These are phyloP conservation scores for Oscheius sp. DNA, from an alignment of 1,140 invertebrate genomes.

Conservation along the genomic window DNA sequence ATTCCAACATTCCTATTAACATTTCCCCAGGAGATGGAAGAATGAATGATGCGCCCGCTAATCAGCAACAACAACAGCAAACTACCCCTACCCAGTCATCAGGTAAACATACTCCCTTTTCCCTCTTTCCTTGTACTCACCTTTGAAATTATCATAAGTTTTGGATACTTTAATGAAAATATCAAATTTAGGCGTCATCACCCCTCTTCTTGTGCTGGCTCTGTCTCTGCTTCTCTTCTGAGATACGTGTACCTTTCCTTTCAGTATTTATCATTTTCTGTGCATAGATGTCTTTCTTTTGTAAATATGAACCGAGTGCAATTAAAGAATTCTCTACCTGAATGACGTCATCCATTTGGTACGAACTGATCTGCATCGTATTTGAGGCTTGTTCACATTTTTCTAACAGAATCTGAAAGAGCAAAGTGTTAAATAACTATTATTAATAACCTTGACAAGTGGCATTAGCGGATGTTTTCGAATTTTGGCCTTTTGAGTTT, in stretches of 20 bases:
- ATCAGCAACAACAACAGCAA: too few relatives aligned
- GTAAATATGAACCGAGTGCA: neutral
- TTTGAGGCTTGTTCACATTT: slow-evolving; percentile 5
- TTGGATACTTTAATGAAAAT: neutral
- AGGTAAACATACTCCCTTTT: neutral
- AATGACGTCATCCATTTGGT: slow-evolving; percentile 11
- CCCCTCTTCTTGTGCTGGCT: slow-evolving; percentile 6
- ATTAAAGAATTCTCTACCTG: neutral
- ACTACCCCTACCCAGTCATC: neutral
- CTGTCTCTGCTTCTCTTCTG: neutral
- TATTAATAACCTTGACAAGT: neutral
- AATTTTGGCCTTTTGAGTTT: slow-evolving; percentile 23
- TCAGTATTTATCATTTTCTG: slow-evolving; percentile 13
- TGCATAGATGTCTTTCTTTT: slow-evolving; percentile 3
- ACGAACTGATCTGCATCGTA: neutral
- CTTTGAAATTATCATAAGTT: too few relatives aligned
- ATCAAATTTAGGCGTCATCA: neutral
- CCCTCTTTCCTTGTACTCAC: neutral
- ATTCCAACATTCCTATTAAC: too few relatives aligned
- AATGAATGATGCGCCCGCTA: neutral
- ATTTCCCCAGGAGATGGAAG: neutral
- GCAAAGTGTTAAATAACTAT: neutral
- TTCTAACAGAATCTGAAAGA: slow-evolving; percentile 6
- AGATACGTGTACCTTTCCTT: slow-evolving; percentile 4
- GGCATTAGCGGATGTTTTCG: slow-evolving; percentile 20